Evolutionary conservation across 2,113 vertebrate genomes (phyloP).

Genomic region (Atherinomorus stipes): DNA sequence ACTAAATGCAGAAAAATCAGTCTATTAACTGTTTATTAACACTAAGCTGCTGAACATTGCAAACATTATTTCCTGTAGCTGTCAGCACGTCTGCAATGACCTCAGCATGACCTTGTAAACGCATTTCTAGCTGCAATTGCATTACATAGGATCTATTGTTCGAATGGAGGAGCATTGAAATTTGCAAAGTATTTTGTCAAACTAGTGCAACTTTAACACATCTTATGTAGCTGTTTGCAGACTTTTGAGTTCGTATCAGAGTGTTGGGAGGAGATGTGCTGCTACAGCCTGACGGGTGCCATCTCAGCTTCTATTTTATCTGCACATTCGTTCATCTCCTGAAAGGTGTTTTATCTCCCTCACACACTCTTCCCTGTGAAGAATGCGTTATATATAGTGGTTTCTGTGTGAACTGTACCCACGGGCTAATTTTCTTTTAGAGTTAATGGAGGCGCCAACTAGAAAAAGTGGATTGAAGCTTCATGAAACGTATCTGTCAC

Average conservation of each 20-base stretch:
- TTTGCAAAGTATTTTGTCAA: too few relatives aligned
- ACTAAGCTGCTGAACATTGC: too few relatives aligned
- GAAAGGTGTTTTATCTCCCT: background rate
- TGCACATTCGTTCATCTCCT: background rate
- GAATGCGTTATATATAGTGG: background rate
- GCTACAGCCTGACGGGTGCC: slow-evolving; percentile 5
- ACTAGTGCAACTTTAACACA: too few relatives aligned
- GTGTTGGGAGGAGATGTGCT: background rate
- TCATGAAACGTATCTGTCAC: background rate
- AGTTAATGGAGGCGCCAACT: background rate
- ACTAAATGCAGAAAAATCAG: too few relatives aligned
- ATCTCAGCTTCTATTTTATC: slow-evolving; percentile 21
- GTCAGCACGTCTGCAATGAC: too few relatives aligned
- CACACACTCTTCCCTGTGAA: slow-evolving; percentile 15
- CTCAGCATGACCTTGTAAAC: too few relatives aligned
- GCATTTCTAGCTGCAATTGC: too few relatives aligned
- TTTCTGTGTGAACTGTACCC: background rate
- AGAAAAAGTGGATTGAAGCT: background rate
- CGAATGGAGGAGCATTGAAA: too few relatives aligned
- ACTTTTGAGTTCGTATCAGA: background rate
- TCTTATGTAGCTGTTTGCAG: background rate
- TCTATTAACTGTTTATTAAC: too few relatives aligned
- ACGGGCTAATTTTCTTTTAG: background rate
- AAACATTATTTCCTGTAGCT: too few relatives aligned
- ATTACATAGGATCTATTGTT: too few relatives aligned